Evolutionary conservation across 1,140 invertebrate species (phyloP).

Genomic region (Cryptotermes secundus): DNA sequence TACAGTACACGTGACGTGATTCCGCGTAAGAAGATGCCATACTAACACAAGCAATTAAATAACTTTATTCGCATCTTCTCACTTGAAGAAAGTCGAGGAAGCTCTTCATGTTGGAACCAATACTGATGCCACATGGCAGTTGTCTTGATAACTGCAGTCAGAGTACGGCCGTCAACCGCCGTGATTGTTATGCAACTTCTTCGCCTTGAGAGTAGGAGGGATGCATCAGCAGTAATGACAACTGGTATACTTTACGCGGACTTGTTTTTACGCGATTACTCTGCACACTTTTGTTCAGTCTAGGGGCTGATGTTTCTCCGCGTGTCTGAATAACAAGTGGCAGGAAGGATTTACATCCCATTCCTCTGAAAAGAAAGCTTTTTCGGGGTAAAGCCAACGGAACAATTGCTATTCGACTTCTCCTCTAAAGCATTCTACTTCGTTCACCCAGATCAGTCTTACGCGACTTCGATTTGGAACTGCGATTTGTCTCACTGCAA

Average conservation of each 20-base stretch:
- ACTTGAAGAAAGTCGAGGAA: too few relatives aligned
- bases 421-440: conserved; percentile 25
- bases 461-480: too few relatives aligned
- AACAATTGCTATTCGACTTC: background rate
- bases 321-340: background rate
- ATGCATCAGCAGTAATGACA: background rate
- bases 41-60: too few relatives aligned
- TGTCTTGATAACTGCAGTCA: too few relatives aligned
- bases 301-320: background rate
- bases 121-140: too few relatives aligned
- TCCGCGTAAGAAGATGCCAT: too few relatives aligned
- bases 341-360: background rate
- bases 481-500: too few relatives aligned
- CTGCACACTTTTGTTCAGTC: background rate
- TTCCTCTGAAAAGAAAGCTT: background rate
- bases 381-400: background rate
- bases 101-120: too few relatives aligned
- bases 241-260: too few relatives aligned
- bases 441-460: too few relatives aligned
- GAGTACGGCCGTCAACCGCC: background rate
- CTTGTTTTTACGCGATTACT: background rate
- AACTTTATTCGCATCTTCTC: too few relatives aligned
- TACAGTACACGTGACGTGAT: too few relatives aligned
- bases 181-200: background rate
- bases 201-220: background rate